Evolutionary conservation across 2,113 vertebrate species (phyloP).

Genomic region (Eulemur macaco): DNA sequence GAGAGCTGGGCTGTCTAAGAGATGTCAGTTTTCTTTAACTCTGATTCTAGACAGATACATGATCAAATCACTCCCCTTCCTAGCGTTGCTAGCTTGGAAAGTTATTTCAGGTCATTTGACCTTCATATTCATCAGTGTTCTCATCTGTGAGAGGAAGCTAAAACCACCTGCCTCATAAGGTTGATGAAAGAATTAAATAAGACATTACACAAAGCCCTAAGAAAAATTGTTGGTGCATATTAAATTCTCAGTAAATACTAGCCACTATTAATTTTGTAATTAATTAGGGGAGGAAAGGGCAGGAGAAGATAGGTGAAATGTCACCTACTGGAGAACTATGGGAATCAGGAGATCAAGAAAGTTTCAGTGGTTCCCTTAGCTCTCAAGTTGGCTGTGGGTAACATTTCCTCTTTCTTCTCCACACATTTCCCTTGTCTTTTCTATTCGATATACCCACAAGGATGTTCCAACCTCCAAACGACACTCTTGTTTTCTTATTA

Average conservation of each 20-base stretch:
- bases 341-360: background rate
- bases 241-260: constrained; percentile 23
- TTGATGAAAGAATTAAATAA: constrained; percentile 8
- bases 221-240: background rate
- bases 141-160: background rate
- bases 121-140: background rate
- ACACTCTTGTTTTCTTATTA: background rate
- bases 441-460: background rate
- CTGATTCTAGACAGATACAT: background rate
- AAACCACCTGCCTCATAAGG: background rate
- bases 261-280: background rate
- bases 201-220: background rate
- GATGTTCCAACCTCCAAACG: background rate
- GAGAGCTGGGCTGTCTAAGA: background rate
- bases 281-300: background rate
- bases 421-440: background rate
- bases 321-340: background rate
- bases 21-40: constrained; percentile 18
- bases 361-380: background rate
- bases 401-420: background rate
- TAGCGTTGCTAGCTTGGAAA: background rate
- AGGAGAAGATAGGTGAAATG: background rate
- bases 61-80: background rate
- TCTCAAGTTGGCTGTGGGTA: background rate
- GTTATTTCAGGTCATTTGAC: background rate